Evolutionary conservation across 2,888 invertebrate genomes (phyloP), one percentile per base, ranked within the genome.

Genomic region (Drosophila ochracea): DNA sequence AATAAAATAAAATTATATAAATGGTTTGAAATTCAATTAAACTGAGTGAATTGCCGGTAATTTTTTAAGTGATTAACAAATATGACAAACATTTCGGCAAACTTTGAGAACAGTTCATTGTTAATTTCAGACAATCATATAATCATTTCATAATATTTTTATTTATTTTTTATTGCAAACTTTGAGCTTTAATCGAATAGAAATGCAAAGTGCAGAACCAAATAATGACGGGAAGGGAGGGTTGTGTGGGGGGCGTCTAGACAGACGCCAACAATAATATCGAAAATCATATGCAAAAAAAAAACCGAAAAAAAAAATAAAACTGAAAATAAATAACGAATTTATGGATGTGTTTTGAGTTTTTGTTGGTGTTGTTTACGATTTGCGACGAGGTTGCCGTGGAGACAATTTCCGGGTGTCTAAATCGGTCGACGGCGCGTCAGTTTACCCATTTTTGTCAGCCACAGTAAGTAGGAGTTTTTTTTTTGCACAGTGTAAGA

Each of bases 351-450:
- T 54, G 58, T 62, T 35, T 41, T 28, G 28, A 16, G 55, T 50
- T 39, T 66, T 21, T 33, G 61, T 64, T 54, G 37, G 33, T 37
- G 62, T 37, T 55, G 43, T 68, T 61, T 30, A 31, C 41, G 25
- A 25, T 25, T 25, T 9, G 47, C 2, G 47, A 4, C 25, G 58
- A 30, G 65, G 52, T 64, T 52, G 52, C 33, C 64, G 74, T 70
- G 70, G 52, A 55, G 87, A 80, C 89, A 76, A 84, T 89, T 85
- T 85, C 85, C 85, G 85, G 84, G 89, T 89, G 69, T 89, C 84
- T 83, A 86, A 84, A 81, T 81, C 86, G 81, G 88, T 71, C 64
- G 55, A 50, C 47, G 87, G 63, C 57, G 64, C 53, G 66, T 33
- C 76, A 71, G 30, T 68, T 72, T 4, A 9, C 50, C 64, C 37